These are phyloP conservation scores for Tribolium madens DNA, from an alignment of 1,140 invertebrate genomes.

Conservation along the genomic window DNA sequence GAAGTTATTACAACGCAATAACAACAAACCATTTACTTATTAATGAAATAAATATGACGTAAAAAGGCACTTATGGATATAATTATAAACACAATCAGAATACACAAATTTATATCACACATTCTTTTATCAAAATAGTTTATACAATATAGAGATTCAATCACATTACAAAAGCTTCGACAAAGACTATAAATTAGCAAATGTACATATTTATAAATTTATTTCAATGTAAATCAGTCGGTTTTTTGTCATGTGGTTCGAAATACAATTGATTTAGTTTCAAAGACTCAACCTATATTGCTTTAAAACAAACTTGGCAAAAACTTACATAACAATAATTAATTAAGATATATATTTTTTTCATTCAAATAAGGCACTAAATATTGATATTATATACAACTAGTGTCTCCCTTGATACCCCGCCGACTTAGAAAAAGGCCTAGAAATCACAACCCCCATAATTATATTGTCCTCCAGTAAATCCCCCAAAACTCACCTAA, in stretches of 20 bases:
- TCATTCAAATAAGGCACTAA: slow-evolving; percentile 18
- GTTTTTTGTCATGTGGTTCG: slow-evolving; percentile 20
- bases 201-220: background rate
- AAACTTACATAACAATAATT: slow-evolving; percentile 16
- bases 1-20: slow-evolving; percentile 23
- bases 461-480: no score
- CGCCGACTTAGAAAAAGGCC: slow-evolving; percentile 2
- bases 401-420: slow-evolving; percentile 16
- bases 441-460: background rate
- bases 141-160: slow-evolving; percentile 29
- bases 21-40: slow-evolving; percentile 15
- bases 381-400: slow-evolving; percentile 1
- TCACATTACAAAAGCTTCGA: slow-evolving; percentile 31
- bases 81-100: slow-evolving; percentile 6
- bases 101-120: slow-evolving; percentile 15
- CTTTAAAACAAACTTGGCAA: no score
- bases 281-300: background rate
- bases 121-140: slow-evolving; percentile 27
- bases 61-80: slow-evolving; percentile 26
- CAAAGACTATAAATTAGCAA: background rate
- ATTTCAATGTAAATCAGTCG: background rate
- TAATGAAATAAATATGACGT: background rate
- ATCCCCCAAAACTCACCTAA: slow-evolving; percentile 31
- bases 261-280: slow-evolving; percentile 16
- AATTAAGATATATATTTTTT: slow-evolving; percentile 23